Conservation (phyloP, 2,888 invertebrate species). For the Fabriciana adippe region DNA sequence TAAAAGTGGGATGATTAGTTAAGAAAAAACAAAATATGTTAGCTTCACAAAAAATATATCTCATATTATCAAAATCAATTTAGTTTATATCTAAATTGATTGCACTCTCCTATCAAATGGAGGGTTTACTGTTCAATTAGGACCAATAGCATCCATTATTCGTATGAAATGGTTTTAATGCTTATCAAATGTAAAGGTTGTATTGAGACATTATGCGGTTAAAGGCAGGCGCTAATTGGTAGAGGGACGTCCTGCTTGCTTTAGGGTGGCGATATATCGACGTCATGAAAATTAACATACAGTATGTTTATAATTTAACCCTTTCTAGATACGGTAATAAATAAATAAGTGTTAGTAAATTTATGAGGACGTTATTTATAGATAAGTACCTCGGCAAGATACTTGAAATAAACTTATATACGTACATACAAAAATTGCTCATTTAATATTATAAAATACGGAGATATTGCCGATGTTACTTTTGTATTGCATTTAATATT, state of each 20-base stretch:
- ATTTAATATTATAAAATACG: too few species aligned
- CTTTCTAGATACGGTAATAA: conserved; percentile 35
- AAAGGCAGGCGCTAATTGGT: conserved; percentile 71
- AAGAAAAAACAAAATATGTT: background rate
- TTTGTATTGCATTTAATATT: too few species aligned
- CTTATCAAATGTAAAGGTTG: conserved; percentile 49
- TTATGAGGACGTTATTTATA: too few species aligned
- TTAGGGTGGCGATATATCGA: conserved; percentile 79
- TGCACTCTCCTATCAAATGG: conserved; percentile 23
- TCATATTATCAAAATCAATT: background rate
- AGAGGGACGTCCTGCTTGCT: conserved; percentile 74
- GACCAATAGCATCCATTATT: conserved; percentile 44
- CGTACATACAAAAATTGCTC: too few species aligned
- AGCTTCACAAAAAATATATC: background rate
- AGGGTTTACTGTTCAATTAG: conserved; percentile 35
- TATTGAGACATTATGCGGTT: conserved; percentile 67
- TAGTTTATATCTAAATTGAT: conserved; percentile 9
- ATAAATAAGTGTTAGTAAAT: too few species aligned
- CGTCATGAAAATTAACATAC: conserved; percentile 75
- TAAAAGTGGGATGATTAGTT: too few species aligned
- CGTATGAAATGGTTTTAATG: conserved; percentile 50
- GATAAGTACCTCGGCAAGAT: too few species aligned
- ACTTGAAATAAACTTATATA: too few species aligned
- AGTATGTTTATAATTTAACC: conserved; percentile 74
- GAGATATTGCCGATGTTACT: too few species aligned